Base-by-base conservation (phyloP, 2,888 invertebrate species). In the Drosophila paranaensis region DNA sequence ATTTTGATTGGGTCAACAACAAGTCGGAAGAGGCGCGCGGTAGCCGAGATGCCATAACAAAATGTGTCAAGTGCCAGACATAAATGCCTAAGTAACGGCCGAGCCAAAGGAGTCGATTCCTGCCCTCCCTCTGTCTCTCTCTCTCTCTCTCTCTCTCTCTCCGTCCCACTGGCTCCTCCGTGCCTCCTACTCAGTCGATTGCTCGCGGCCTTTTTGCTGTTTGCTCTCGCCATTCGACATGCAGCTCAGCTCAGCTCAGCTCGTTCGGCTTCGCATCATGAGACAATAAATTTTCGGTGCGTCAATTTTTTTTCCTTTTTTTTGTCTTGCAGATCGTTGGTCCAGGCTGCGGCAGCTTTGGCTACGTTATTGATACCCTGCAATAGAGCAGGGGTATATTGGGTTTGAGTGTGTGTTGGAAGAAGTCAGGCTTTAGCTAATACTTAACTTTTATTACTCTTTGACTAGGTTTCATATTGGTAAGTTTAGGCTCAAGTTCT, bases 11-110 rank as follows among this genome's bases (percentile, higher is more conserved):
- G 86, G 83, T 87, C 90, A 85, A 85, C 70, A 80, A 50, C 48
- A 88, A 87, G 85, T 84, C 72, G 62, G 61, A 58, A 50, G 50
- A 50, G 50, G 73, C 63, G 82, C 71, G 77, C 85, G 74, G 86
- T 82, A 87, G 90, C 86, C 75, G 80, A 76, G 88, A 87, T 87
- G 90, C 86, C 88, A 88, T 84, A 81, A 88, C 90, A 88, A 87
- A 89, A 89, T 89, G 90, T 87, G 86, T 88, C 90, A 87, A 90
- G 90, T 87, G 88, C 86, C 86, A 87, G 86, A 89, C 86, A 86
- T 86, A 88, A 86, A 89, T 86, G 90, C 86, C 84, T 81, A 84
- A 88, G 85, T 79, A 88, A 88, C 74, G 79, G 76, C 60, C 55
- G 71, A 70, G 74, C 63, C 61, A 58, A 66, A 60, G 64, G 51